Evolutionary conservation across 35 echinoderm and acorn worm species (phyloP).

Genomic region (Amphiura filiformis): DNA sequence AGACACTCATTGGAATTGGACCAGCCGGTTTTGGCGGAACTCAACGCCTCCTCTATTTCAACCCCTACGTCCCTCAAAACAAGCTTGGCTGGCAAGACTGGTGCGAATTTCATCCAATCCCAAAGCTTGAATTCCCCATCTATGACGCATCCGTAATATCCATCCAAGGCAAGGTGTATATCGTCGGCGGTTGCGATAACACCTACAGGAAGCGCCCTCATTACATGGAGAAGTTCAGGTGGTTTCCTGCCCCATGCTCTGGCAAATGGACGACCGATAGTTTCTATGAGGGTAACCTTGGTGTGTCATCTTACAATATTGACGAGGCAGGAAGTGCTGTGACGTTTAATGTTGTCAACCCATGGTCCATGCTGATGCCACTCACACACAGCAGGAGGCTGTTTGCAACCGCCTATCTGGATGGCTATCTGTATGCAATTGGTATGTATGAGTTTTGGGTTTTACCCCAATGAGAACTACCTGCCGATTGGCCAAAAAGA

Average conservation of each 20-base stretch:
- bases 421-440: slow-evolving; percentile 6
- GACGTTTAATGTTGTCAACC: background rate
- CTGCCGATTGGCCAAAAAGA: too few species aligned
- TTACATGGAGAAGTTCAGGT: background rate
- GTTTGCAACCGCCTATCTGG: background rate
- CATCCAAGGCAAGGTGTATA: background rate
- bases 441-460: background rate
- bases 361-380: background rate
- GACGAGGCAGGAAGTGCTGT: background rate
- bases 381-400: background rate
- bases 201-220: background rate
- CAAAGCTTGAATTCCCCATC: background rate
- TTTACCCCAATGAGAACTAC: too few species aligned
- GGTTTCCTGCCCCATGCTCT: background rate
- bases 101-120: background rate
- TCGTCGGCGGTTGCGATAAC: background rate
- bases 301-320: background rate
- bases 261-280: background rate
- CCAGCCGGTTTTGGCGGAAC: background rate
- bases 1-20: background rate
- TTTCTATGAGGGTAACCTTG: background rate
- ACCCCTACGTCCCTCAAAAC: background rate
- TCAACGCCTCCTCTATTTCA: background rate
- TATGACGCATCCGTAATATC: background rate
- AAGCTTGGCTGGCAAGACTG: background rate